phyloP scores from a whole-genome alignment of 2,888 invertebrate genomes.

The Aleiodes leptofemur region DNA sequence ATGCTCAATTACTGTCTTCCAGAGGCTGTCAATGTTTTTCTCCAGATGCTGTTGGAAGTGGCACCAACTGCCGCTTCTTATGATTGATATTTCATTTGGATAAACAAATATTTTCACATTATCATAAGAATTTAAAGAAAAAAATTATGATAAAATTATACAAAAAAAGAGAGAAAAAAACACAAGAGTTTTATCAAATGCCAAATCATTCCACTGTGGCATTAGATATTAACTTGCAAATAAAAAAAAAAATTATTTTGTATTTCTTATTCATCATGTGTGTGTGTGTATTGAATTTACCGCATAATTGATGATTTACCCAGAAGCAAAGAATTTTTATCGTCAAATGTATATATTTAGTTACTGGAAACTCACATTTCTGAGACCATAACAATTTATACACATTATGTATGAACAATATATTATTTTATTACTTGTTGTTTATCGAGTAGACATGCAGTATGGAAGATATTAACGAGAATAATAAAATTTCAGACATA shows the following conservation, averaged over 20 bases:
- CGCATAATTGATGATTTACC: background rate
- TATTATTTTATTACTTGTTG: slow-evolving; percentile 72
- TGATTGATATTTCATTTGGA: slow-evolving; percentile 62
- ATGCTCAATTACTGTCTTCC: slow-evolving; percentile 67
- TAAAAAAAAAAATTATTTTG: slow-evolving; percentile 54
- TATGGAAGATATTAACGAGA: slow-evolving; percentile 23
- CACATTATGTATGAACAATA: slow-evolving; percentile 59
- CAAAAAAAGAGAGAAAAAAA: slow-evolving; percentile 17
- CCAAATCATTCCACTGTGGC: slow-evolving; percentile 72
- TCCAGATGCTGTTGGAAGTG: slow-evolving; percentile 93
- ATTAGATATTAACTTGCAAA: slow-evolving; percentile 56
- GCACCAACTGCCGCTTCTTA: slow-evolving; percentile 89
- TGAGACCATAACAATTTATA: slow-evolving; percentile 23
- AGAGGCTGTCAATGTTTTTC: slow-evolving; percentile 93
- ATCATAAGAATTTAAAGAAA: slow-evolving; percentile 36
- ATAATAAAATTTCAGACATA: slow-evolving; percentile 29
- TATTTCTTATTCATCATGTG: slow-evolving; percentile 50
- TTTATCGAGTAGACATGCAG: slow-evolving; percentile 64
- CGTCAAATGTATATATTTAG: slow-evolving; percentile 29
- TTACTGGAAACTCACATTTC: slow-evolving; percentile 44
- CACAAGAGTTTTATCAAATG: slow-evolving; percentile 57
- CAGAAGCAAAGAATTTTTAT: slow-evolving; percentile 44
- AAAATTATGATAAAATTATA: slow-evolving; percentile 16
- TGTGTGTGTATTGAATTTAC: no score
- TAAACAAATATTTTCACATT: slow-evolving; percentile 14